Evolutionary conservation across 2,888 invertebrate species (phyloP).

Genomic region (Argyresthia goedartella): DNA sequence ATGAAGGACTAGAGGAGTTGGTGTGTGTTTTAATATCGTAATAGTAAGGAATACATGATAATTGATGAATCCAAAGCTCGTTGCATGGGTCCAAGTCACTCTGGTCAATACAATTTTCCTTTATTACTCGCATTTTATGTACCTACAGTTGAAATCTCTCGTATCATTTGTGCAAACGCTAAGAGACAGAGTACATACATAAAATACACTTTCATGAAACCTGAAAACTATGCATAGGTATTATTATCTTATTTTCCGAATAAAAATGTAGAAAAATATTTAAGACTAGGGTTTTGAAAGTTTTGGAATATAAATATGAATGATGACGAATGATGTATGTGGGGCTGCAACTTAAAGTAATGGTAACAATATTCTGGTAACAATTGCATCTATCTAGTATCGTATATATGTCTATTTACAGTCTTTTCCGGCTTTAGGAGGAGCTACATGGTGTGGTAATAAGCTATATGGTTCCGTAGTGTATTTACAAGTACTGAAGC

Average conservation of each 20-base stretch:
- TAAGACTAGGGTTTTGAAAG: constrained; percentile 37
- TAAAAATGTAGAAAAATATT: neutral
- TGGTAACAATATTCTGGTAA: constrained; percentile 40
- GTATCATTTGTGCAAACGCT: neutral
- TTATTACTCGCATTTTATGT: neutral
- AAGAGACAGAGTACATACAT: neutral
- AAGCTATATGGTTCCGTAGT: constrained; percentile 22
- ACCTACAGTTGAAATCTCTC: neutral
- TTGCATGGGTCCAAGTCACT: no score
- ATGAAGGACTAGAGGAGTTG: no score
- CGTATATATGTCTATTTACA: constrained; percentile 34
- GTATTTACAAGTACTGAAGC: constrained; percentile 46
- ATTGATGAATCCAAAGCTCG: no score
- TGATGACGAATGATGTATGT: no score
- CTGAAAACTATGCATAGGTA: constrained; percentile 6
- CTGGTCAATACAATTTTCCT: no score
- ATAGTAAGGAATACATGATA: no score
- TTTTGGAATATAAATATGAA: constrained; percentile 9
- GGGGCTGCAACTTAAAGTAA: constrained; percentile 20
- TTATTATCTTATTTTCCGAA: constrained; percentile 13
- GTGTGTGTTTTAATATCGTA: no score
- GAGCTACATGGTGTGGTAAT: constrained; percentile 13
- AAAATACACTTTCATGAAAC: constrained; percentile 14
- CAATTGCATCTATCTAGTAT: constrained; percentile 27
- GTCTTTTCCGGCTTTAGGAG: constrained; percentile 37